Evolutionary conservation across 2,888 invertebrate species (phyloP), one percentile per base, ranked within the genome.

Genomic region (Oscheius sp.): DNA sequence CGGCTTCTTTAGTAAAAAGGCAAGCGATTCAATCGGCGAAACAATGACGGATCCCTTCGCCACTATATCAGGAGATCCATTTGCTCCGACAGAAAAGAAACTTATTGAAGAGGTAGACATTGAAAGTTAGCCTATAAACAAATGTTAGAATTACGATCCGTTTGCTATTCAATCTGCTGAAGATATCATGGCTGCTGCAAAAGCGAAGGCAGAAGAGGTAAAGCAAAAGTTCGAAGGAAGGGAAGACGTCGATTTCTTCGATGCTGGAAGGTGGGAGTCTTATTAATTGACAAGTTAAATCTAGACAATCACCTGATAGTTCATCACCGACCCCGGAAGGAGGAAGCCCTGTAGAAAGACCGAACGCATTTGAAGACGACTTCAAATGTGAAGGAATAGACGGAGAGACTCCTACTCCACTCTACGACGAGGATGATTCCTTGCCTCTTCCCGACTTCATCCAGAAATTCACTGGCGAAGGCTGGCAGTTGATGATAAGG

Each of bases 341-440:
- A 8, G 84, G 82, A 2, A 79, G 79, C 68, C 85, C 85, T 0
- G 73, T 79, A 9, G 3, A 12, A 44, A 70, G 85, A 20, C 85
- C 85, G 0, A 68, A 71, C 36, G 81, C 80, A 2, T 85, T 85
- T 63, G 85, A 85, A 32, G 85, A 85, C 63, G 83, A 85, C 41
- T 85, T 85, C 73, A 82, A 81, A 61, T 74, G 73, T 38, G 75
- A 70, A 70, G 26, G 26, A 68, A 50, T 63, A 5, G 74, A 68
- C 9, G 49, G 74, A 1, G 74, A 75, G 28, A 75, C 81, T 0
- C 74, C 80, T 8, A 80, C 82, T 9, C 84, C 84, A 12, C 89
- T 95, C 28, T 95, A 92, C 87, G 95, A 95, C 86, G 95, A 95
- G 71, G 95, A 95, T 86, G 91, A 93, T 50, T 93, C 94, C 0